Base-by-base conservation (phyloP, 1,140 invertebrate genomes). In the Tetranychus urticae region DNA sequence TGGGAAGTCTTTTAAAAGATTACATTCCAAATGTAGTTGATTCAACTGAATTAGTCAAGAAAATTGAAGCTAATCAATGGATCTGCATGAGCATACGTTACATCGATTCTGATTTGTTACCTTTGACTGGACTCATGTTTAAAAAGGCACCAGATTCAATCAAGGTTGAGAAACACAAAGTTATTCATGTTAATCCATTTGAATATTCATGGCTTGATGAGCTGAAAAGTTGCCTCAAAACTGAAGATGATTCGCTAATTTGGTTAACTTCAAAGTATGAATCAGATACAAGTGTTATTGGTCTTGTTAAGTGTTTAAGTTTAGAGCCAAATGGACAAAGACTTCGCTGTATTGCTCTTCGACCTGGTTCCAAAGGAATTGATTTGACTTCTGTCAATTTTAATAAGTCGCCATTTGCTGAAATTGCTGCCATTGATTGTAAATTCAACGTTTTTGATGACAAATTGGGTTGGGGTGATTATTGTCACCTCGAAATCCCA, bases 291-390 rank as follows among this genome's bases (percentile, higher is more conserved):
- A 89, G 92, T 60, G 76, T 90, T 36, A 72, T 93, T 54, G 92
- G 92, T 52, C 72, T 97, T 63, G 81, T 84, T 59, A 91, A 87
- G 66, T 97, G 92, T 70, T 74, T 96, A 50, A 81, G 83, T 66
- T 78, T 79, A 65, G 91, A 96, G 74, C 76, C 81, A 10, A 85
- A 42, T 56, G 87, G 87, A 56, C 72, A 78, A 52, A 80, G 80
- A 66, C 73, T 86, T 12, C 81, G 86, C 67, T 77, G 68, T 46
- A 54, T 67, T 31, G 67, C 66, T 48, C 58, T 65, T 60, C 46
- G 31, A 56, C 31, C n/a, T 2, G 31, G 45, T 31, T 23, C n/a
- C 4, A 52, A n/a, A 12, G 48, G 47, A 54, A 60, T 37, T 4
- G 23, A 52, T 52, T 33, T 23, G 7, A n/a, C n/a, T n/a, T n/a